Evolutionary conservation across 2,888 invertebrate species (phyloP).

Genomic region (Diarsia brunnea): DNA sequence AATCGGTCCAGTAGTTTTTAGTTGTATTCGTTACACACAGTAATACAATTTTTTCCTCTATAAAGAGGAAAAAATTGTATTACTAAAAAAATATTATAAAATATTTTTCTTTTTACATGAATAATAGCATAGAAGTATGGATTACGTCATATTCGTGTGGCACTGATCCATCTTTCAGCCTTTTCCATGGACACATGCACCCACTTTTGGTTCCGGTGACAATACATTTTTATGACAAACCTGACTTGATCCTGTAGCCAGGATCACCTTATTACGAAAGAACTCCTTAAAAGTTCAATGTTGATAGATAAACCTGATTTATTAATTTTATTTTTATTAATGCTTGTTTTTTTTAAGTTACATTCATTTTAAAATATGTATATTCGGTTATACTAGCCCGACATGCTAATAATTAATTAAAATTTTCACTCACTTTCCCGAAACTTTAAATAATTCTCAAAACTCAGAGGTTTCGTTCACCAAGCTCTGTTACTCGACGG

Average conservation of each 20-base stretch:
- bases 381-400: not conserved
- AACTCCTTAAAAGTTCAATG: not conserved
- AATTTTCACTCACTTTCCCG: not conserved
- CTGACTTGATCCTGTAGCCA: not conserved
- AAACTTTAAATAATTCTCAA: slow-evolving; percentile 30
- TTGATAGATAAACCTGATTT: not conserved
- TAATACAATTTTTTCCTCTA: no score
- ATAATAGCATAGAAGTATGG: no score
- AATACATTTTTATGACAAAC: not conserved
- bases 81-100: no score
- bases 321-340: no score
- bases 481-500: slow-evolving; percentile 32
- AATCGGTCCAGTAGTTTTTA: no score
- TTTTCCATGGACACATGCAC: not conserved
- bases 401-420: not conserved
- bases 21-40: no score
- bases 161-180: not conserved
- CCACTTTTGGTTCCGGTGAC: not conserved
- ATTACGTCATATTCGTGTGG: no score
- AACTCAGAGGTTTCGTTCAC: not conserved
- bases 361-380: not conserved
- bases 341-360: no score
- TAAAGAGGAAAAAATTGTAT: no score
- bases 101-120: no score
- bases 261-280: not conserved